Evolutionary conservation across 64 coral and sea anemone genomes (phyloP), one percentile per base, ranked within the genome.

Genomic region (Pachyseris speciosa): DNA sequence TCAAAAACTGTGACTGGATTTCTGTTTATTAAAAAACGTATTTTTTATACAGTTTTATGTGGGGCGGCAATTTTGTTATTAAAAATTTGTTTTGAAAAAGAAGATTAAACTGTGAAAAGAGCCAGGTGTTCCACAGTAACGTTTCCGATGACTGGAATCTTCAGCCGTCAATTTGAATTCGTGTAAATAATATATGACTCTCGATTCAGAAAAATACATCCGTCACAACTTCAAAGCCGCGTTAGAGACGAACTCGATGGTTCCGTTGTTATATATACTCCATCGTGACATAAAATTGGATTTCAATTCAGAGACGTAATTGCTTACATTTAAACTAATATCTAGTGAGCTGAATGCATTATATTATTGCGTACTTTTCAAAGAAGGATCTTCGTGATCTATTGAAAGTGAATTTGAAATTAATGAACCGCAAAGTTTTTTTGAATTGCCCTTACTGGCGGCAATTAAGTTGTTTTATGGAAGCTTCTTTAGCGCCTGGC

Each of bases 351-450:
- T 11, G 34, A 32, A 29, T 28, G 3, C 12, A 12, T 16, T 2
- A 13, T 16, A 1, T 34, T 34, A 67, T 16, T 29, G 2, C 9
- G 64, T 29, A 34, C 70, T n/a, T 74, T 45, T 9, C 8, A 74
- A 43, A 24, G 44, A 19, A 74, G 37, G 13, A 25, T 74, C 20
- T 74, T 67, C 27, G n/a, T 22, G 45, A 37, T 45, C 70, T 20
- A 24, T 11, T 43, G 37, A 74, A 74, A 74, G 2, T 25, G 70
- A 45, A 74, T 44, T 7, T 26, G 19, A 26, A 45, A 20, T 74
- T 74, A 74, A 74, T 44, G 40, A 44, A 45, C 70, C 40, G 70
- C 40, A 74, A 74, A 74, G 70, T 44, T 74, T 1, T 74, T 74
- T 28, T 27, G 37, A 74, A 44, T 74, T 13, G 37, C 1, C 45